Percentiles rank a stretch among this genome's conserved stretches.
Conservation (phyloP, 2,797 vertebrate genomes). For the Cottoperca gobio region DNA sequence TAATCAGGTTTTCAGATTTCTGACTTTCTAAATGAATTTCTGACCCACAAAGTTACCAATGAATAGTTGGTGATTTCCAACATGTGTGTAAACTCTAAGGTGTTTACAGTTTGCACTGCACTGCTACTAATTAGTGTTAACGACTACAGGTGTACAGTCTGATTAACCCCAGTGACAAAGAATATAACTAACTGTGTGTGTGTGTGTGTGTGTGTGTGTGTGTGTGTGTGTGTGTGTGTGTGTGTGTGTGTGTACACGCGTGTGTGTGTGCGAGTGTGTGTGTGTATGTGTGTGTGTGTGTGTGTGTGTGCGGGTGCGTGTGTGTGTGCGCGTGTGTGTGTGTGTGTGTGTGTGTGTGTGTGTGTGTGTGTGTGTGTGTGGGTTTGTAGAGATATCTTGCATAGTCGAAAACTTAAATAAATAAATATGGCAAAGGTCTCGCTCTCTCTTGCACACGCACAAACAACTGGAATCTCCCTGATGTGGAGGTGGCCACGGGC, state of each 20-base stretch:
- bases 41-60: not conserved
- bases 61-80: not conserved
- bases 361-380: too few relatives aligned
- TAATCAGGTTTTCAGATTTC: not conserved
- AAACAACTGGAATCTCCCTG: conserved; percentile 60
- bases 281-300: too few relatives aligned
- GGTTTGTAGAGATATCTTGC: not conserved
- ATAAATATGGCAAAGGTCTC: conserved; percentile 34
- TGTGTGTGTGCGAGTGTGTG: too few relatives aligned
- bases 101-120: not conserved
- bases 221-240: too few relatives aligned
- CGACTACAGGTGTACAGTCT: not conserved
- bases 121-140: not conserved
- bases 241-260: too few relatives aligned
- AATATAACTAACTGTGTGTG: not conserved
- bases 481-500: conserved; percentile 40
- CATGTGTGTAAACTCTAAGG: not conserved
- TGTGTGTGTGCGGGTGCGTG: too few relatives aligned
- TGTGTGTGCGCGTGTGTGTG: too few relatives aligned
- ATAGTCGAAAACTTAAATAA: conserved; percentile 17
- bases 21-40: not conserved
- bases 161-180: not conserved
- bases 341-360: too few relatives aligned
- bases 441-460: too few relatives aligned
- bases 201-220: not conserved